Conservation (phyloP, 2,888 invertebrate genomes). For the Branchellion lobata region DNA sequence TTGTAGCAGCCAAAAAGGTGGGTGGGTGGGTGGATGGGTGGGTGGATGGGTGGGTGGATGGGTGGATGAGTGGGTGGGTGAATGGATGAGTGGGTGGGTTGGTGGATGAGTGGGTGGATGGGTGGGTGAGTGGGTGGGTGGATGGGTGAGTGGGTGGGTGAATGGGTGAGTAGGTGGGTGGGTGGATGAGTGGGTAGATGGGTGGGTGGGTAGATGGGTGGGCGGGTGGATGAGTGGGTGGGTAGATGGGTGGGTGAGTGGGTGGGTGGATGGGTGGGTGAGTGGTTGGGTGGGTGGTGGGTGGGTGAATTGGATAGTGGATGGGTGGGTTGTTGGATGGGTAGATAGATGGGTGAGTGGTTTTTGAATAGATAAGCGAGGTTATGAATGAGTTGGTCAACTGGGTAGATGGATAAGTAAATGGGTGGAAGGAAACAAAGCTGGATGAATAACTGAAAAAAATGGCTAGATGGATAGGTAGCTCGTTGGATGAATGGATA, state of each 20-base stretch:
- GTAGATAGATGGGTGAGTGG: background rate
- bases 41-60: background rate
- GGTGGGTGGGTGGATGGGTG: background rate
- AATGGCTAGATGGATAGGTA: background rate
- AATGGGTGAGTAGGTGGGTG: too few species aligned
- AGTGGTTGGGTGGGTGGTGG: background rate
- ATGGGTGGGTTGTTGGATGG: background rate
- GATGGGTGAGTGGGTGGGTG: too few species aligned
- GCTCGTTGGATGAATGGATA: too few species aligned
- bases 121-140: too few species aligned
- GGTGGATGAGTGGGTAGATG: background rate
- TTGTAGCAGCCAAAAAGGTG: conserved; percentile 54
- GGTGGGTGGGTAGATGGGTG: background rate
- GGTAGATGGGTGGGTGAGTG: background rate
- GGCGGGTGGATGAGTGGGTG: background rate
- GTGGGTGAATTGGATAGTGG: background rate
- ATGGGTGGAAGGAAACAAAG: background rate
- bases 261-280: background rate
- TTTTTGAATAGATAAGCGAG: too few species aligned
- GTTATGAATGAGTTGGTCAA: conserved; percentile 49
- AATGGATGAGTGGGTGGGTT: too few species aligned
- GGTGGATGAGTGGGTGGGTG: background rate
- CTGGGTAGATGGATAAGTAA: background rate
- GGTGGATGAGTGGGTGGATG: too few species aligned
- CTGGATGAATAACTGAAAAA: too few species aligned